Base-by-base conservation (phyloP, 2,888 invertebrate genomes). In the Parnassius glacialis region DNA sequence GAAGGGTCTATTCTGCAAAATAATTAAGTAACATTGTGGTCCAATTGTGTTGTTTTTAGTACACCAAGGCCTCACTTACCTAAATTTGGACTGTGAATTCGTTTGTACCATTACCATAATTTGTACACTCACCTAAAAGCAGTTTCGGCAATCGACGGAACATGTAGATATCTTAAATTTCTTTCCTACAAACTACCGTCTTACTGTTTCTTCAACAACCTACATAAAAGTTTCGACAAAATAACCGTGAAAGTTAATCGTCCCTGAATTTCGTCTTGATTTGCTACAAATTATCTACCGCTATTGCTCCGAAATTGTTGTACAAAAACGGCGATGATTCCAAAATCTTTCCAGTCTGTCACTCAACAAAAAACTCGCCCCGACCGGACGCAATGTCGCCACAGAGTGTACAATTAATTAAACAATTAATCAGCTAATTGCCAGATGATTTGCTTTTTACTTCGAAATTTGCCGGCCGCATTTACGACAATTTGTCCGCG, bases 361-460 rank as follows among this genome's bases (percentile, higher is more conserved):
- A 64, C 59, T 41, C 44, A 9, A 3, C 20, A 61, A 70, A 75
- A 78, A 78, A 73, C 72, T 65, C 50, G 64, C 63, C 61, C 61
- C 63, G 65, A 65, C 71, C 75, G 71, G 72, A 74, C 74, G 78
- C 80, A 76, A 80, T 77, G 75, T 69, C 67, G 70, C 66, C 78
- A 71, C 76, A 73, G 71, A 75, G 75, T 78, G 79, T 74, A 82
- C 85, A 91, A 91, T 91, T 91, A 90, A 91, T 91, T 91, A 90
- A 90, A 90, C 86, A 91, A 91, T 90, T 90, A 90, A 90, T 90
- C 88, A 85, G 80, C 84, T 83, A 90, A 90, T 90, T 90, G 84
- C 83, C 74, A 68, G 81, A 83, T 84, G 87, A 87, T 89, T 90
- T 86, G 82, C 82, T 90, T 90, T 89, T 90, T 89, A 70, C 68